These are phyloP conservation scores for Silvanus unidentatus DNA, from an alignment of 2,888 invertebrate species.

Conservation along the genomic window DNA sequence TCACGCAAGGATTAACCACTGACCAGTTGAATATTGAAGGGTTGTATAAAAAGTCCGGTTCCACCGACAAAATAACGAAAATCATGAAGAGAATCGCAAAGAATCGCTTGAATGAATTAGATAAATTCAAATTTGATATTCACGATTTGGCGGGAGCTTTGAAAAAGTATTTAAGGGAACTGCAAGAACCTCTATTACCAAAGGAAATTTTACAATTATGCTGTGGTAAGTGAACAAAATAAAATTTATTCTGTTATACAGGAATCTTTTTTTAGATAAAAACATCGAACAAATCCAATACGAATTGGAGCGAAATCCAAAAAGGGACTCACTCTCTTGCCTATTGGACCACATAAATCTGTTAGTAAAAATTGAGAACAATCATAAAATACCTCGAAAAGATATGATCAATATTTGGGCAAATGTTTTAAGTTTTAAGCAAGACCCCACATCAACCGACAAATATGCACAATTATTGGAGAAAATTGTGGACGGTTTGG, in stretches of 20 bases:
- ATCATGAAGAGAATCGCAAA: constrained; percentile 35
- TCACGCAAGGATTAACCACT: constrained; percentile 51
- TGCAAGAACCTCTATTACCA: constrained; percentile 82
- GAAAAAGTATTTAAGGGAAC: constrained; percentile 87
- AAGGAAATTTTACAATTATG: constrained; percentile 44
- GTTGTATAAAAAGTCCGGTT: constrained; percentile 75
- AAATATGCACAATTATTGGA: constrained; percentile 10
- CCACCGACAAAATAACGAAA: constrained; percentile 52
- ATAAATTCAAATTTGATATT: constrained; percentile 58
- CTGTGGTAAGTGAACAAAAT: constrained; percentile 7
- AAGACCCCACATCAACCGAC: constrained; percentile 1
- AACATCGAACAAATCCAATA: constrained; percentile 20
- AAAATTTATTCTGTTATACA: constrained; percentile 52
- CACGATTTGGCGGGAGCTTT: constrained; percentile 86
- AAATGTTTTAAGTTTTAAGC: constrained; percentile 17
- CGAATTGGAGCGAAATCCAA: constrained; percentile 27
- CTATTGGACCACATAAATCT: constrained; percentile 33
- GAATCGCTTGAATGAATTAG: constrained; percentile 30
- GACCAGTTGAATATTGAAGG: constrained; percentile 62
- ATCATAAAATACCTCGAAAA: constrained; percentile 27
- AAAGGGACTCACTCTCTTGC: constrained; percentile 32
- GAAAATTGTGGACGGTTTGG: neutral
- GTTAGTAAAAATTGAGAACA: constrained; percentile 26
- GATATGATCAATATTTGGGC: constrained; percentile 33
- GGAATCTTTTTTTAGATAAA: neutral